Evolutionary conservation across 92 coral and sea anemone genomes (phyloP), one percentile per base, ranked within the genome.

Genomic region (Epizoanthus stellaris): DNA sequence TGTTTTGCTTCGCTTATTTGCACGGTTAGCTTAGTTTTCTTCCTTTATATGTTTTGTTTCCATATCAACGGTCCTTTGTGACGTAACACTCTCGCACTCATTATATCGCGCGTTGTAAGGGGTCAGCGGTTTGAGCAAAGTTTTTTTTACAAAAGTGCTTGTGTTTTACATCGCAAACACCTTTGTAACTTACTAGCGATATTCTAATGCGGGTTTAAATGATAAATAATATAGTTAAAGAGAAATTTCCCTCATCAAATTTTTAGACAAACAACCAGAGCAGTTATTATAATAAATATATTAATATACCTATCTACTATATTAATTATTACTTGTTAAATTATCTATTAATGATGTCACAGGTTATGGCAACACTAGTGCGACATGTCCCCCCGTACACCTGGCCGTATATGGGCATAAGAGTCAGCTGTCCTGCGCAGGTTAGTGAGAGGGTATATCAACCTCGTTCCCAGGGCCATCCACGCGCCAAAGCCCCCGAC

Each of bases 391-490:
- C 49, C 72, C 83, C 71, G 83, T 79, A 0, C 60, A 79, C 42
- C 83, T 79, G 21, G 73, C 83, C 61, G 39, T 79, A 79, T 62
- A 79, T 79, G 83, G 83, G 6, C 83, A 79, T 58, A 19, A 63
- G 45, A 79, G 83, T 54, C 83, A 79, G 83, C 12, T 79, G 73
- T 39, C 72, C 42, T 79, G 83, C 71, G 73, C 83, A 79, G 83
- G 83, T 79, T 45, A 38, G 73, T 38, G 42, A 36, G 23, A 38
- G 23, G 4, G 0, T 67, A 12, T 25, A 10, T 38, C 42, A 66
- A 6, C 38, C 16, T 23, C 14, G 56, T 52, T 0, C 14, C 56
- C 56, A 52, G 56, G 56, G 5, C 56, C 56, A 52, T 52, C 15
- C 12, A 13, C 56, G 56, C 56, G 56, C 56, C 11, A 49, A 49